phyloP scores from a whole-genome alignment of 2,888 invertebrate genomes.

The Synergus japonicus region DNA sequence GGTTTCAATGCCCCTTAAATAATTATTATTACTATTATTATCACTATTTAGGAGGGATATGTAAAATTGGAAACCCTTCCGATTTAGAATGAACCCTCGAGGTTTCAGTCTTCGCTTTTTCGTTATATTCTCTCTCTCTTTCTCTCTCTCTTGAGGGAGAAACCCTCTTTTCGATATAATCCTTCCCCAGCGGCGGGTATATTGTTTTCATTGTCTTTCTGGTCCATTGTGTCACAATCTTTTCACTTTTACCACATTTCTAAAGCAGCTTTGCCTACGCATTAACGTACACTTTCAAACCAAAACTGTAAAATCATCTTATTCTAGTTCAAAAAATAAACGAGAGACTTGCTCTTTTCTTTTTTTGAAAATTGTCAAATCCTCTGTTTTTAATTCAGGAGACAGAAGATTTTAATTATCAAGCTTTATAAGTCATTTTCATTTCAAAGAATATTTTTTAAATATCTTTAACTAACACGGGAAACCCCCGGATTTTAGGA shows the following conservation, averaged over 20 bases:
- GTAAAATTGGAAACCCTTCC: background rate
- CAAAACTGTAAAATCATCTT: background rate
- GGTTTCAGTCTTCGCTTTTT: background rate
- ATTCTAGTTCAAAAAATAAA: background rate
- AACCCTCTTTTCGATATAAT: background rate
- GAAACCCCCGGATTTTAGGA: too few relatives aligned
- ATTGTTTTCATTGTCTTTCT: conserved; percentile 63
- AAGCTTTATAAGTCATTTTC: too few relatives aligned
- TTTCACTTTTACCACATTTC: conserved; percentile 73
- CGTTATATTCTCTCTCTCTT: background rate
- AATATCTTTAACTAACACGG: too few relatives aligned
- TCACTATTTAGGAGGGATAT: background rate
- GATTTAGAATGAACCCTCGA: background rate
- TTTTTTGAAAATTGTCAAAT: background rate
- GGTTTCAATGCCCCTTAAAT: too few relatives aligned
- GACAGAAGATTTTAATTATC: too few relatives aligned
- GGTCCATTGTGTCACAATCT: conserved; percentile 59
- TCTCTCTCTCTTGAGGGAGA: background rate
- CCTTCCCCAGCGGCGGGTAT: conserved; percentile 6
- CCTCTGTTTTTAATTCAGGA: background rate
- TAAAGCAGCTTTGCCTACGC: background rate
- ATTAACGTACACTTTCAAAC: background rate
- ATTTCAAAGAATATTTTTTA: too few relatives aligned
- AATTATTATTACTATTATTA: background rate
- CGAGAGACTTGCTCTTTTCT: background rate